Evolutionary conservation across 2,888 invertebrate genomes (phyloP), one percentile per base, ranked within the genome.

Genomic region (Torymus auratus): DNA sequence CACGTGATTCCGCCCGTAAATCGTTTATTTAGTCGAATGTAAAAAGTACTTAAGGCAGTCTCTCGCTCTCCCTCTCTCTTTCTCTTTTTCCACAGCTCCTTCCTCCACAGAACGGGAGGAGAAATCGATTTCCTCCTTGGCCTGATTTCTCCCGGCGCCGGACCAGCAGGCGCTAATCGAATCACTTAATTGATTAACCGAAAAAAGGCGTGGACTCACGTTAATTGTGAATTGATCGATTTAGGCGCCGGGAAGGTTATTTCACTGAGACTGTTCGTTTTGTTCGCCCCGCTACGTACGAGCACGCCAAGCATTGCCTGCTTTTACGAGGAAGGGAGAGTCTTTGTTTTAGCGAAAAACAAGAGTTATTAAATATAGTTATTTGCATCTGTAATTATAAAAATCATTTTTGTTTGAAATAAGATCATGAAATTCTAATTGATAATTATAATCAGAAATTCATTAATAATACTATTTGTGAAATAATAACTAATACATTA

Each of bases 141-240:
- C 17, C 41, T 64, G 64, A 28, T 64, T 64, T 41, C 41, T 41
- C 41, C 41, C 28, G 14, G 23, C n/a, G 64, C 2, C n/a, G 64
- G 52, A 52, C 20, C 52, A 20, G 53, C 52, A 53, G 52, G 67
- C 67, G 17, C 20, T 72, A 72, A 72, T 72, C 53, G 72, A 72
- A 61, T 72, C 62, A 72, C 61, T 72, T 62, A 72, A 72, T 72
- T 72, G 52, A 72, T 72, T 72, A 72, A 72, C 53, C 23, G 53
- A 72, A 72, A 62, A 62, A 41, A 41, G 23, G 50, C 23, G 10
- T 10, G 62, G 72, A 72, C 53, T 52, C 50, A 62, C 62, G 72
- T 72, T 62, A 72, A 72, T 72, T 72, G 52, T 62, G 17, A 72
- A 72, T 72, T 62, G 62, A 72, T 72, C 23, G 62, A n/a, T 23